A percentile compares a stretch with the other conserved stretches of the same genome.
Evolutionary conservation across 35 echinoderm and acorn worm species (phyloP).

Genomic region (Stichopus chloronotus): DNA sequence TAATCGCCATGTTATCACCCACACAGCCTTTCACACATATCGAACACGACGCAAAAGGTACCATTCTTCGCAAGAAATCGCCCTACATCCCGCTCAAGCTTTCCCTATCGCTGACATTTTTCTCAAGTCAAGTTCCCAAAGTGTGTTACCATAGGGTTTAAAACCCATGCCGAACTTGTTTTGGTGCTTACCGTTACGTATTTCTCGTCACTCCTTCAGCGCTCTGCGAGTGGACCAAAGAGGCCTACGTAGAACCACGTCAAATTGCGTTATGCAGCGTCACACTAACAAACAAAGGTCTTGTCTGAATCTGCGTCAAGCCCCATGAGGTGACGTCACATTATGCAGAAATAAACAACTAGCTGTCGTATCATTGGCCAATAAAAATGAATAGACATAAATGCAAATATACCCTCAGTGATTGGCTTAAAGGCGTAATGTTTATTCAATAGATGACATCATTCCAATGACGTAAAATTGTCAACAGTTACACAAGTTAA

Average conservation of each 20-base stretch:
- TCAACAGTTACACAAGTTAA: not conserved
- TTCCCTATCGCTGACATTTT: conserved; percentile 17
- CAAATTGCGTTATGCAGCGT: conserved; percentile 61
- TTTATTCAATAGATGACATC: not conserved
- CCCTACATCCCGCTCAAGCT: not conserved
- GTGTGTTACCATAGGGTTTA: conserved; percentile 23
- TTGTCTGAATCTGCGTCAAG: not conserved
- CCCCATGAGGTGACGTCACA: not conserved
- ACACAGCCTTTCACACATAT: conserved; percentile 50
- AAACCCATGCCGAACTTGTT: conserved; percentile 59
- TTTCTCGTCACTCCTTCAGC: conserved; percentile 59
- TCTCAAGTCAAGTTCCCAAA: conserved; percentile 17
- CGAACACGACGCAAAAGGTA: conserved; percentile 18
- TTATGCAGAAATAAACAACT: conserved; percentile 49
- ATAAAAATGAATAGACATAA: conserved; percentile 16
- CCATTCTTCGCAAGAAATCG: conserved; percentile 45
- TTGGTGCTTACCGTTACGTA: conserved; percentile 65
- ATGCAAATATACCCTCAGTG: not conserved
- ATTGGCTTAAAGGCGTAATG: not conserved
- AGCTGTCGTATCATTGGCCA: not conserved
- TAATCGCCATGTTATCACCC: conserved; percentile 33
- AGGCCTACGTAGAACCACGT: conserved; percentile 61
- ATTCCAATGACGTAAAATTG: not conserved
- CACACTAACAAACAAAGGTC: conserved; percentile 63
- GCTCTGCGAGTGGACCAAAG: conserved; percentile 58